phyloP scores from a whole-genome alignment of 1,140 invertebrate species.

The Diploscapter pachys region DNA sequence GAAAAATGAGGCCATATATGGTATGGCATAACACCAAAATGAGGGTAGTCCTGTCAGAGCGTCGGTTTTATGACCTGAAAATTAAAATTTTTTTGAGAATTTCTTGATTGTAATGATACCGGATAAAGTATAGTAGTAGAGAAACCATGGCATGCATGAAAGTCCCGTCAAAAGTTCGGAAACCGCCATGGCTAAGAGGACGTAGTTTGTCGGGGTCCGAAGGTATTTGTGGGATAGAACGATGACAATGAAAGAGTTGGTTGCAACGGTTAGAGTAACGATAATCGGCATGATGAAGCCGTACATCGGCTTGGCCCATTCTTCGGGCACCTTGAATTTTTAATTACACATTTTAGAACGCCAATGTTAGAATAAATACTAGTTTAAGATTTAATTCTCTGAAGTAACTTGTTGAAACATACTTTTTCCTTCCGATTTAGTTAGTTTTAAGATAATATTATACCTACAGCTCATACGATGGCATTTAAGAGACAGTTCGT shows the following conservation, averaged over 20 bases:
- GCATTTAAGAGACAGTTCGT: too few species aligned
- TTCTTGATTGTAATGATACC: conserved; percentile 21
- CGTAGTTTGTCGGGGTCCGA: conserved; percentile 70
- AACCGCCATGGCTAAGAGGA: conserved; percentile 79
- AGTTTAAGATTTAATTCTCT: too few species aligned
- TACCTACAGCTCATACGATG: too few species aligned
- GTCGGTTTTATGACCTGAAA: conserved; percentile 49
- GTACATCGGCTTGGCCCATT: conserved; percentile 55
- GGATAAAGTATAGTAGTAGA: conserved; percentile 58
- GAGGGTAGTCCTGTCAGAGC: conserved; percentile 41
- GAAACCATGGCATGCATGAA: conserved; percentile 53
- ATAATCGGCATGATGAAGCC: conserved; percentile 62
- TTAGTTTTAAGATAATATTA: too few species aligned
- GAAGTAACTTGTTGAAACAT: too few species aligned
- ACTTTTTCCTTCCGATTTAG: too few species aligned
- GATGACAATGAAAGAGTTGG: conserved; percentile 80
- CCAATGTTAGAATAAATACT: too few species aligned
- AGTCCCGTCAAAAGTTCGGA: conserved; percentile 84
- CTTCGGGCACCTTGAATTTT: conserved; percentile 47
- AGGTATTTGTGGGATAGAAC: conserved; percentile 69
- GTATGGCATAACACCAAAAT: conserved; percentile 54
- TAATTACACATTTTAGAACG: background rate
- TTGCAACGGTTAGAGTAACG: conserved; percentile 79
- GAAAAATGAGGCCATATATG: conserved; percentile 53
- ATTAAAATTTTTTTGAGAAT: too few species aligned